Evolutionary conservation across 1,140 invertebrate genomes (phyloP), one percentile per base, ranked within the genome.

Genomic region (Drosophila tani): DNA sequence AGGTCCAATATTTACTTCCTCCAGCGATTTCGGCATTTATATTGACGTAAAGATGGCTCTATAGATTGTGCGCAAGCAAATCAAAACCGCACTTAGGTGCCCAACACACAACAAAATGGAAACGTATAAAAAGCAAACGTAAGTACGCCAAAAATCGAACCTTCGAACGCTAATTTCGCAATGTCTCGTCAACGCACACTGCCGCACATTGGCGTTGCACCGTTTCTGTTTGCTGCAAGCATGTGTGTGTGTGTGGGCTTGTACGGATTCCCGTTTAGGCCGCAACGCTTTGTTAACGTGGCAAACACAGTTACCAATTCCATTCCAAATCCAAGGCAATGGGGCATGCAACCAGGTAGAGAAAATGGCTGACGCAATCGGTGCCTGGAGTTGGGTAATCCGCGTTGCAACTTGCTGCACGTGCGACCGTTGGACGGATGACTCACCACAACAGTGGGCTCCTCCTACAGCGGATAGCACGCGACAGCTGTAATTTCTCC

Each of bases 1-100:
- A 92, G 76, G 67, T 79, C 43, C 55, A 80, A 75, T 49, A 79
- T 17, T 56, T 70, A 40, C 90, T 90, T 79, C 78, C 64, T 38
- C 19, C 55, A 56, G 79, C 75, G 67, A 79, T 80, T 90, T 78
- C 81, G 67, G 91, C 91, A 92, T 90, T 92, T 92, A 91, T 92
- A 81, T 90, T 79, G 64, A 81, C 79, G 76, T 92, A 83, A 92
- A 92, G 82, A 92, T 92, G 91, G 87, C 73, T 92, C 57, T 92
- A 70, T 92, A 92, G 87, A 79, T 83, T 91, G 82, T 80, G 78
- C 84, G 73, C 77, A 86, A 86, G 87, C 91, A 90, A 85, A 86
- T 62, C 66, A 78, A 78, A 38, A 35, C 60, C 35, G 91, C 91
- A 91, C 87, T 21, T 56, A 74, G 58, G 91, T 92, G 91, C 91